These are phyloP conservation scores for Catocala fraxini DNA, from an alignment of 2,888 invertebrate species.

Conservation along the genomic window DNA sequence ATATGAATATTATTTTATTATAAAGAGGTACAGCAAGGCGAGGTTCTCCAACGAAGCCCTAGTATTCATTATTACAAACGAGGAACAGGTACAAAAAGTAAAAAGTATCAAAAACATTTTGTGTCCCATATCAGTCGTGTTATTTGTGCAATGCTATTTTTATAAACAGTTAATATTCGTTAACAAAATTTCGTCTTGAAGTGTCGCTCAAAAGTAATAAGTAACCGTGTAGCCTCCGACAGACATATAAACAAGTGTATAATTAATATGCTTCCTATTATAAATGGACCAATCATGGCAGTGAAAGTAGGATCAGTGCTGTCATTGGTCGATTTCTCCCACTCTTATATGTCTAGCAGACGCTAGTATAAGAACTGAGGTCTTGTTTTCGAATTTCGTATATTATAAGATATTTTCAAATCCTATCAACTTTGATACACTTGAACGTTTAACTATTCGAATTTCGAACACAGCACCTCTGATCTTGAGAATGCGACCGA, in stretches of 20 bases:
- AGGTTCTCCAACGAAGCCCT: constrained; percentile 72
- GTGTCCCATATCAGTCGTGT: constrained; percentile 86
- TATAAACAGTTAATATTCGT: constrained; percentile 73
- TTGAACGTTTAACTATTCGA: constrained; percentile 44
- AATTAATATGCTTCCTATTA: constrained; percentile 75
- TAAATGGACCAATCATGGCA: constrained; percentile 87
- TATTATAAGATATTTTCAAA: constrained; percentile 28
- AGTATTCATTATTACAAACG: constrained; percentile 71
- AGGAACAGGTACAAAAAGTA: constrained; percentile 81
- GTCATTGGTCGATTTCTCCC: constrained; percentile 85
- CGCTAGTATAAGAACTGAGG: constrained; percentile 80
- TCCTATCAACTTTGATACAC: constrained; percentile 23
- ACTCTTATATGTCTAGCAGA: constrained; percentile 84
- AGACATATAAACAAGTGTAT: constrained; percentile 86
- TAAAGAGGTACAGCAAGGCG: constrained; percentile 72
- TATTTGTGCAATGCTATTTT: constrained; percentile 84
- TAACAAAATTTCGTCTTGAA: constrained; percentile 83
- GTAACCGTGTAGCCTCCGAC: constrained; percentile 84
- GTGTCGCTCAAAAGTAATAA: constrained; percentile 85
- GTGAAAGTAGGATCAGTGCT: constrained; percentile 81
- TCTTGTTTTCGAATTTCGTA: constrained; percentile 74
- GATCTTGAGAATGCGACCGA: constrained; percentile 86
- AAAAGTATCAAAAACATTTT: constrained; percentile 86
- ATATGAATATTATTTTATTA: constrained; percentile 53
- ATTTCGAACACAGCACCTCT: constrained; percentile 75